phyloP scores from a whole-genome alignment of 1,140 invertebrate genomes.

The Arctopsyche grandis region DNA sequence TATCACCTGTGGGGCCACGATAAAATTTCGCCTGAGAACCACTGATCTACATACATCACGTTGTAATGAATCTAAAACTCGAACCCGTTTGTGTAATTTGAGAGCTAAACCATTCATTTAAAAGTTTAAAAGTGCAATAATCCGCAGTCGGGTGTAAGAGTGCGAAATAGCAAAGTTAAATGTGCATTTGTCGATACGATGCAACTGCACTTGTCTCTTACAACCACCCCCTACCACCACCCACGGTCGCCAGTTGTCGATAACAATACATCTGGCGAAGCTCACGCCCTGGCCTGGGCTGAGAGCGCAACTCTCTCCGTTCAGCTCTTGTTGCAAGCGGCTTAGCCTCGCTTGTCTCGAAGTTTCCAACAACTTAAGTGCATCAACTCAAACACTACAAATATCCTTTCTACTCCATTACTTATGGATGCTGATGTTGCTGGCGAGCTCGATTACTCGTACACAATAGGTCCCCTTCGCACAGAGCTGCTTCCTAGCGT shows the following conservation, averaged over 20 bases:
- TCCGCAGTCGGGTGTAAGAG: background rate
- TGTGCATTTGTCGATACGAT: background rate
- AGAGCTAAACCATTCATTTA: too few species aligned
- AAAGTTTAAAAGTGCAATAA: too few species aligned
- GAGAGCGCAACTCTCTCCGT: background rate
- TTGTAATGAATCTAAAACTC: too few species aligned
- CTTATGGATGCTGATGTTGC: constrained; percentile 2
- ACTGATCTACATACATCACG: too few species aligned
- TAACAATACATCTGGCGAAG: constrained; percentile 38
- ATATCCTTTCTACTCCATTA: constrained; percentile 26
- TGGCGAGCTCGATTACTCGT: background rate
- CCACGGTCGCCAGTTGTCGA: constrained; percentile 17
- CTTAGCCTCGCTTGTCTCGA: constrained; percentile 18
- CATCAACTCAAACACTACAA: constrained; percentile 36
- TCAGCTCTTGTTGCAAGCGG: constrained; percentile 3
- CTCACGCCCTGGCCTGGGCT: background rate
- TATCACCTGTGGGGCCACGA: too few species aligned
- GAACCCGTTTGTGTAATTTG: too few species aligned
- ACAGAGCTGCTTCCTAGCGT: too few species aligned
- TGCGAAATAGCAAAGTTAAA: background rate
- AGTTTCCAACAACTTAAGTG: constrained; percentile 40
- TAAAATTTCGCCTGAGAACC: too few species aligned
- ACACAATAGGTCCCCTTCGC: background rate
- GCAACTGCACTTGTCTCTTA: background rate
- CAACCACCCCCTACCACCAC: background rate